A percentile compares a stretch with the other conserved stretches of the same genome.
Evolutionary conservation across 2,797 vertebrate genomes (phyloP).

Genomic region (Periparus ater): DNA sequence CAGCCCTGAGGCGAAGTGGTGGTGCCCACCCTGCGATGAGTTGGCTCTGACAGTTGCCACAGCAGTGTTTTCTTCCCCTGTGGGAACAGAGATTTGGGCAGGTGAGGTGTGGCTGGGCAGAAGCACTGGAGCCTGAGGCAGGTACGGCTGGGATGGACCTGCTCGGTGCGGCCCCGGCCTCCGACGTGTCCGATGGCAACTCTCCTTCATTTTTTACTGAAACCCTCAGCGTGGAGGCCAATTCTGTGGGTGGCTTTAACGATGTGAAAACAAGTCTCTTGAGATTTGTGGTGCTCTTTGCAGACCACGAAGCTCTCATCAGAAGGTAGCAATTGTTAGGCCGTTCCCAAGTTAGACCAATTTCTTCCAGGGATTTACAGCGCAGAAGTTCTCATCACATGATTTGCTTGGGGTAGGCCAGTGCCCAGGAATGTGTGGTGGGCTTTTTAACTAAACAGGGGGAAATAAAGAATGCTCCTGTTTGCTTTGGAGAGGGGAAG

Average conservation of each 20-base stretch:
- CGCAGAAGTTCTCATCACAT: background rate
- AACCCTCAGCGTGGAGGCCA: background rate
- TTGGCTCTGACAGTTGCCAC: background rate
- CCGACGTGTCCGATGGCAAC: accelerated
- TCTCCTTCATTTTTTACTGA: background rate
- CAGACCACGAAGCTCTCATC: background rate
- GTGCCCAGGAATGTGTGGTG: conserved; percentile 15
- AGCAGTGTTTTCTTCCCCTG: background rate
- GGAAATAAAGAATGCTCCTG: conserved; percentile 2
- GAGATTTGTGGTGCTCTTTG: background rate
- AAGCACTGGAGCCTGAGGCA: background rate
- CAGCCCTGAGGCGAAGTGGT: background rate
- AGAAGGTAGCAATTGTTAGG: background rate
- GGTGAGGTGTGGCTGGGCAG: background rate
- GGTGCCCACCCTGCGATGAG: background rate
- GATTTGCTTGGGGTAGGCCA: background rate
- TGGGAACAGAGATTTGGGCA: background rate
- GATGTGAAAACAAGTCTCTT: background rate
- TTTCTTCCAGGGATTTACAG: background rate
- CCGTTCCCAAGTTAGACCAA: background rate
- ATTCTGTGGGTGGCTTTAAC: background rate
- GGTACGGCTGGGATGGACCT: background rate
- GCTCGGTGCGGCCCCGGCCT: accelerated
- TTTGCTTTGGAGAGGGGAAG: background rate
- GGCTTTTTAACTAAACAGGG: background rate